Evolutionary conservation across 2,888 invertebrate genomes (phyloP).

Genomic region (Drosophila subquinaria): DNA sequence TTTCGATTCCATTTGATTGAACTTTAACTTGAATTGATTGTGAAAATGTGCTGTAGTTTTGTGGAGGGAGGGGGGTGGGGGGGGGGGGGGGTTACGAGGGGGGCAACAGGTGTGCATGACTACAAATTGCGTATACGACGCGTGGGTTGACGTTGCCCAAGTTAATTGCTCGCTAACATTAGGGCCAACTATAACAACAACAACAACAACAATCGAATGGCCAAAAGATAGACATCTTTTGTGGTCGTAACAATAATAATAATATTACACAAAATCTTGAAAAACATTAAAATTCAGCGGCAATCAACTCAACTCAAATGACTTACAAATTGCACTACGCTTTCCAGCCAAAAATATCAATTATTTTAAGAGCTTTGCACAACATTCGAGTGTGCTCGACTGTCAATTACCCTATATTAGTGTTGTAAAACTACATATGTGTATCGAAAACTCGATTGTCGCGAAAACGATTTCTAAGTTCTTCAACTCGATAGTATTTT

Average conservation of each 20-base stretch:
- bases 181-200: constrained; percentile 9
- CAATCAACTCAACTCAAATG: constrained; percentile 31
- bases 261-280: constrained; percentile 31
- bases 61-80: neutral
- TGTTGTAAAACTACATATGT: too few species aligned
- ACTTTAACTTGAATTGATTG: constrained; percentile 29
- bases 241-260: constrained; percentile 21
- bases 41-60: neutral
- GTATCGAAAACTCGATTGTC: too few species aligned
- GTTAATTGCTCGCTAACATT: constrained; percentile 19
- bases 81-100: neutral
- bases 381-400: constrained; percentile 4
- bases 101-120: constrained; percentile 31
- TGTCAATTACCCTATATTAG: neutral
- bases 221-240: constrained; percentile 25
- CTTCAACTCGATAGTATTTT: too few species aligned
- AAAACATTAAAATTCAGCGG: constrained; percentile 17
- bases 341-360: constrained; percentile 43
- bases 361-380: constrained; percentile 50
- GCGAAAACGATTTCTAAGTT: too few species aligned
- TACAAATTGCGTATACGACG: constrained; percentile 35
- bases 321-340: constrained; percentile 39
- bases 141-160: constrained; percentile 1
- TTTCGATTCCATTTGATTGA: constrained; percentile 28
- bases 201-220: constrained; percentile 16